Percentiles rank a stretch among this genome's conserved stretches.
These are phyloP conservation scores for Sciurus niger DNA, from an alignment of 2,113 vertebrate genomes.

Conservation along the genomic window DNA sequence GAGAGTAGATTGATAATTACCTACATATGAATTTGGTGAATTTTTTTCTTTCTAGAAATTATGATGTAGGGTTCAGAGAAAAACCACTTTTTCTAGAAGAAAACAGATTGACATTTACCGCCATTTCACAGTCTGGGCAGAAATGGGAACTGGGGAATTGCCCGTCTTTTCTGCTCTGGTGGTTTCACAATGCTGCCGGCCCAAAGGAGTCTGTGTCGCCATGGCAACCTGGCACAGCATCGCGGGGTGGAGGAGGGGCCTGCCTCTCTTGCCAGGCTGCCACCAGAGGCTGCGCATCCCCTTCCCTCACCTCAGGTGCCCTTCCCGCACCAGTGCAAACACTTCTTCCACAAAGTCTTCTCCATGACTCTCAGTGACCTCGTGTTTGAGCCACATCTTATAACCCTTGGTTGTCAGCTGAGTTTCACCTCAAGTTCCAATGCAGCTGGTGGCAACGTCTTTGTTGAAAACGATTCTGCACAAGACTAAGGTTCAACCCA, in stretches of 20 bases:
- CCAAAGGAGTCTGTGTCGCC: slow-evolving; percentile 68
- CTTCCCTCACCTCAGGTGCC: not conserved
- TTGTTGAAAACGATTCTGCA: not conserved
- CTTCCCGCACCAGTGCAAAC: not conserved
- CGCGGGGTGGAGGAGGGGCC: not conserved
- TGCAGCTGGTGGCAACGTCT: not conserved
- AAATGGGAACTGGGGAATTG: slow-evolving; percentile 33
- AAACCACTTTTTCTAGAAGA: slow-evolving; percentile 62
- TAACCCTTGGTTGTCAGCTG: not conserved
- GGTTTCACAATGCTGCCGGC: slow-evolving; percentile 25
- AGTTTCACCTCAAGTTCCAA: not conserved
- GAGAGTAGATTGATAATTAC: not conserved
- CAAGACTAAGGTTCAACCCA: not conserved
- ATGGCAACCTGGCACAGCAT: slow-evolving; percentile 64
- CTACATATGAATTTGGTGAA: not conserved
- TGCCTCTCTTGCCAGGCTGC: not conserved
- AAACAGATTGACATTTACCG: slow-evolving; percentile 69
- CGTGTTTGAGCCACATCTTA: not conserved
- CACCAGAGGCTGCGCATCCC: not conserved
- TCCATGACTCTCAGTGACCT: not conserved
- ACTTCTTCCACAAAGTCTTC: not conserved
- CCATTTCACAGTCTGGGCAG: slow-evolving; percentile 72
- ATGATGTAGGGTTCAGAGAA: not conserved
- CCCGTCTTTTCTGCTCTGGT: slow-evolving; percentile 64
- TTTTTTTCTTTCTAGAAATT: slow-evolving; percentile 53